Evolutionary conservation across 2,113 vertebrate genomes (phyloP), one percentile per base, ranked within the genome.

Genomic region (Bucco capensis): DNA sequence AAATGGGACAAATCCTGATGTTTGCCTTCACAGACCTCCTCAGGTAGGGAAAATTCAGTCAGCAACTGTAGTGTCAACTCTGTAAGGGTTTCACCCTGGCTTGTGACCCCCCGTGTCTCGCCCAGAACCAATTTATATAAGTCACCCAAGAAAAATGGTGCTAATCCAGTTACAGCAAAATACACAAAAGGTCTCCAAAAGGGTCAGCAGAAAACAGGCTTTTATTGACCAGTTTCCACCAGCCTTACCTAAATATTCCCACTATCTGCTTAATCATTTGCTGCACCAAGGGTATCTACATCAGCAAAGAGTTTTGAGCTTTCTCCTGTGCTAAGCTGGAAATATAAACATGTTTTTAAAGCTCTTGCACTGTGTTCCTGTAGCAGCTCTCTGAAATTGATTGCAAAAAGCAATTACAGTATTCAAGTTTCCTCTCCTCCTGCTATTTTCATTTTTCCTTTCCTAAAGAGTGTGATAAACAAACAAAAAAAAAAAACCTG

Each of bases 301-400:
- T 10, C 23, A 78, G 35, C 60, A 67, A 49, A 64, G 38, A 31
- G 23, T 49, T 49, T 54, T 28, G 79, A 83, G 81, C 57, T 24
- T 50, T 94, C 92, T 67, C 76, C 74, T 67, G 54, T 53, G 65
- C 12, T 60, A 83, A 94, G 79, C 5, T 89, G 88, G 93, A 89
- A 92, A 76, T 25, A 89, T 86, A 95, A 96, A 94, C 79, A 88
- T 93, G 83, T 67, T 82, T 56, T 78, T 28, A 92, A 92, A 25
- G 50, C 49, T 92, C 18, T 25, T 53, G 69, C 93, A n/a, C 69
- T 93, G 89, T 40, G 57, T 69, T 92, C 56, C 42, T 44, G 54
- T 14, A 77, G 54, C 42, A 66, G 46, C 78, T 49, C 93, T 73
- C 73, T 40, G 69, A 75, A 96, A 80, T 33, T n/a, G 70, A 84